Conservation (phyloP, 2,113 vertebrate genomes). For the Archilochus colubris region DNA sequence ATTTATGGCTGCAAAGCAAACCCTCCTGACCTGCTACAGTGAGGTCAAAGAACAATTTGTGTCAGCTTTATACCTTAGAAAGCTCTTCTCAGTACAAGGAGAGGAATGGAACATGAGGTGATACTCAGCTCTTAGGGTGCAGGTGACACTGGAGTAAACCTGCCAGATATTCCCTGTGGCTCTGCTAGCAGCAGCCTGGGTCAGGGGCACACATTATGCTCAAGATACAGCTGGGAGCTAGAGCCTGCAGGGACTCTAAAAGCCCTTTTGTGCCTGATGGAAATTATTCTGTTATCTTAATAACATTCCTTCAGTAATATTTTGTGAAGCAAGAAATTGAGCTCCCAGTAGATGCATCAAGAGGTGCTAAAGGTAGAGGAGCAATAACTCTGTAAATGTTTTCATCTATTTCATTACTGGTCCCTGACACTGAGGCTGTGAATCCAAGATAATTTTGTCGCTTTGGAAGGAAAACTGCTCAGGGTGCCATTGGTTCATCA, state of each 20-base stretch:
- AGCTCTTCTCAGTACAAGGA: background rate
- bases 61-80: background rate
- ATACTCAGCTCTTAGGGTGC: background rate
- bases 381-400: background rate
- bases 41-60: background rate
- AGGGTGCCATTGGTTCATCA: background rate
- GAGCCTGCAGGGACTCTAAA: background rate
- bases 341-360: background rate
- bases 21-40: background rate
- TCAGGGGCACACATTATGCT: background rate
- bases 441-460: background rate
- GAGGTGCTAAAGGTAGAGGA: background rate
- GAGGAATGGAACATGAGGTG: background rate
- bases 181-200: background rate
- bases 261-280: background rate
- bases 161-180: background rate
- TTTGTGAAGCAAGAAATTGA: background rate
- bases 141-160: background rate
- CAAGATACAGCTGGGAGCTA: background rate
- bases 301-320: background rate
- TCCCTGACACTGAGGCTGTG: background rate
- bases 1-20: slow-evolving; percentile 6
- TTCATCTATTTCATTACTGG: background rate
- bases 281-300: background rate
- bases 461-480: background rate